Evolutionary conservation across 2,113 vertebrate genomes (phyloP).

Genomic region (Synodontis membranacea): DNA sequence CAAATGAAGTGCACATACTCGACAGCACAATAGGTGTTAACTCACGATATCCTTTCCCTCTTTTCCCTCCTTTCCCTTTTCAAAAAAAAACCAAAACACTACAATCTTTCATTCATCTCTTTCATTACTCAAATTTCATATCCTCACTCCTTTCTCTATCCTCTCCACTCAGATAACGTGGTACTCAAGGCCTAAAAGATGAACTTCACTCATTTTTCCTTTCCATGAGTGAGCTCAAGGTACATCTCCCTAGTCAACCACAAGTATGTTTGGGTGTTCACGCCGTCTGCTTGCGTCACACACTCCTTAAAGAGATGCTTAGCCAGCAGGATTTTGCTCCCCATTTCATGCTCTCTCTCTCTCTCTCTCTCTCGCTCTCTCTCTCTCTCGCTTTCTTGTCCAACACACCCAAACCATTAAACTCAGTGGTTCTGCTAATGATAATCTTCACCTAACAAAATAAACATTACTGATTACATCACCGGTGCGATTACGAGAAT

Average conservation of each 20-base stretch:
- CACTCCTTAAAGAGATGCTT: slow-evolving; percentile 38
- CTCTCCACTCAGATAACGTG: neutral
- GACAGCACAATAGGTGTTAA: neutral
- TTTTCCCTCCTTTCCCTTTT: neutral
- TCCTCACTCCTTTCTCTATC: neutral
- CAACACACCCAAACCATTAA: slow-evolving; percentile 30
- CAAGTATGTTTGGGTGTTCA: slow-evolving; percentile 44
- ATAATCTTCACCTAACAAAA: slow-evolving; percentile 11
- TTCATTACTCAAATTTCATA: slow-evolving; percentile 2
- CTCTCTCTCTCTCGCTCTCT: neutral
- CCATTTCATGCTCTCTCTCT: neutral
- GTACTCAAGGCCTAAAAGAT: neutral
- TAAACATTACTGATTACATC: slow-evolving; percentile 4
- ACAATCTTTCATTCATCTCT: slow-evolving; percentile 11
- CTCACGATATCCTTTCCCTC: neutral
- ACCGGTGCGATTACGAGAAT: neutral
- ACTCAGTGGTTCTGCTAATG: neutral
- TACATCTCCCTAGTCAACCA: slow-evolving; percentile 2
- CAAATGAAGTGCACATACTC: neutral
- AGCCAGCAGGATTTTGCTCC: slow-evolving; percentile 24
- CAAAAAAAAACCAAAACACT: neutral
- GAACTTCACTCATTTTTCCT: slow-evolving; percentile 13
- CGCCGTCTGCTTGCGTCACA: slow-evolving; percentile 20
- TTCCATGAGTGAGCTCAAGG: neutral
- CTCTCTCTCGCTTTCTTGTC: slow-evolving; percentile 35